Percentiles rank a stretch among this genome's conserved stretches.
phyloP scores from a whole-genome alignment of 2,888 invertebrate genomes.

The Epistrophe grossulariae region DNA sequence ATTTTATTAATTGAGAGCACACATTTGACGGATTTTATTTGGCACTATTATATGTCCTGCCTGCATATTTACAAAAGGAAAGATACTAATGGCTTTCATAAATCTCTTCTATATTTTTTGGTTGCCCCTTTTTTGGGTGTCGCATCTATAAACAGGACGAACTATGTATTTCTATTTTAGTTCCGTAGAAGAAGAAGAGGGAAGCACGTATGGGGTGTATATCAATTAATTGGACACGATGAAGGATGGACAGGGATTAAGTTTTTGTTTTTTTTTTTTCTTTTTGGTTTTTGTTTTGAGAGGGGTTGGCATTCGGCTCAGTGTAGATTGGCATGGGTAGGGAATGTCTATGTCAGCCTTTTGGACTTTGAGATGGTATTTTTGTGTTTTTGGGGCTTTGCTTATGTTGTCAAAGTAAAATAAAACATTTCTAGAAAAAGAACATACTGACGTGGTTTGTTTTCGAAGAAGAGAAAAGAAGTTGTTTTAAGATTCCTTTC shows the following conservation, averaged over 20 bases:
- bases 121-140: conserved; percentile 2
- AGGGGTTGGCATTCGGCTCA: conserved; percentile 9
- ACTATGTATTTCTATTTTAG: conserved; percentile 24
- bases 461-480: background rate
- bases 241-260: conserved; percentile 32
- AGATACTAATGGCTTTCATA: conserved; percentile 66
- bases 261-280: background rate
- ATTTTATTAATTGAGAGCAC: conserved; percentile 63
- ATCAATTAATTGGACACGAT: conserved; percentile 67
- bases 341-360: background rate
- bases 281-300: background rate
- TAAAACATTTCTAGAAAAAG: background rate
- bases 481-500: background rate
- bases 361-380: conserved; percentile 20
- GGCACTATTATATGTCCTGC: conserved; percentile 65
- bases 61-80: conserved; percentile 36
- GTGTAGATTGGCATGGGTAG: background rate
- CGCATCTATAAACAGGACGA: conserved; percentile 44
- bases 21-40: conserved; percentile 60
- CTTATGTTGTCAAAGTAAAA: conserved; percentile 19
- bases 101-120: conserved; percentile 47
- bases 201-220: conserved; percentile 55
- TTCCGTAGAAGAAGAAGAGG: background rate
- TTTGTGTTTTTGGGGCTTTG: conserved; percentile 5
- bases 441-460: background rate